These are phyloP conservation scores for Cotesia congregata DNA, from an alignment of 2,888 invertebrate genomes.

Conservation along the genomic window DNA sequence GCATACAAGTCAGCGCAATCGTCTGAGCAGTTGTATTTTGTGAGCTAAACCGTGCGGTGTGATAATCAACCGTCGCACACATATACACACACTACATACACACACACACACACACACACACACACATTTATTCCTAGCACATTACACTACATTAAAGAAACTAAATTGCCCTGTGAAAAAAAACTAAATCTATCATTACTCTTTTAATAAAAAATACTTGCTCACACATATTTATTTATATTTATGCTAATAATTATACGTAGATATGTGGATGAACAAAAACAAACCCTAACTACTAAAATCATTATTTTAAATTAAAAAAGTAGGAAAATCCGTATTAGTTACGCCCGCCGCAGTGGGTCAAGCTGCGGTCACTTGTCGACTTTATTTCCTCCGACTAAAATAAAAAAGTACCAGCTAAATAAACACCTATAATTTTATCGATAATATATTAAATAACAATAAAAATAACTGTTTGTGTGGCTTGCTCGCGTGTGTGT, in stretches of 20 bases:
- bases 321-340: conserved; percentile 13
- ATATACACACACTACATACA: conserved; percentile 12
- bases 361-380: conserved; percentile 6
- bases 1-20: background rate
- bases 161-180: background rate
- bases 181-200: background rate
- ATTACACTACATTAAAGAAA: background rate
- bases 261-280: no score
- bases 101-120: background rate
- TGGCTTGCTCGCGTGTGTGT: background rate
- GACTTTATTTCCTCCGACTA: background rate
- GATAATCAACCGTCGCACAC: conserved; percentile 18
- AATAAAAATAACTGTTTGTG: background rate
- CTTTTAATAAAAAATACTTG: no score
- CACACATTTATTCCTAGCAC: background rate
- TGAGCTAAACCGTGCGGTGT: conserved; percentile 15
- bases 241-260: no score
- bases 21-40: conserved; percentile 7
- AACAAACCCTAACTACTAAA: no score
- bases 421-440: background rate
- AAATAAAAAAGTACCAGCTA: background rate
- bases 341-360: background rate
- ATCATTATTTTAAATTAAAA: no score
- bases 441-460: background rate
- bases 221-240: no score